Conservation (phyloP, 64 coral and sea anemone genomes). For the Hydrozoanthus tunicans region DNA sequence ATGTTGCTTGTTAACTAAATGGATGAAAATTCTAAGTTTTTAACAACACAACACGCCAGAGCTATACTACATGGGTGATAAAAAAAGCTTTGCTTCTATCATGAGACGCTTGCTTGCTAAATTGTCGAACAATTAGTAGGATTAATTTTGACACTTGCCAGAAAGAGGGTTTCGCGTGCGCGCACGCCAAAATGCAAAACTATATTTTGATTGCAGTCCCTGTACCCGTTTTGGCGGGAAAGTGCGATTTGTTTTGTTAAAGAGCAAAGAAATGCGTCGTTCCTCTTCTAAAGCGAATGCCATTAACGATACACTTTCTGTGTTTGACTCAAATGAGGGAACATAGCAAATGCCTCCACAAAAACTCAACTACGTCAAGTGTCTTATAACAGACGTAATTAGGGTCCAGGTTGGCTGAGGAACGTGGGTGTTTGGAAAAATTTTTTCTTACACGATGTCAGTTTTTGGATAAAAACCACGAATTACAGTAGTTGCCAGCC, state of each 20-base stretch:
- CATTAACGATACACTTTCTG: not conserved
- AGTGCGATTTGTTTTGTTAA: not conserved
- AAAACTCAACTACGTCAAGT: too few species aligned
- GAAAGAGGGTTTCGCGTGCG: not conserved
- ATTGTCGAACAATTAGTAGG: conserved; percentile 43
- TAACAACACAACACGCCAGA: too few species aligned
- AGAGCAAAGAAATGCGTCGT: conserved; percentile 2
- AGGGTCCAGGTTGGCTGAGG: too few species aligned
- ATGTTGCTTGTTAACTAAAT: not conserved
- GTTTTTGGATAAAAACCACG: too few species aligned
- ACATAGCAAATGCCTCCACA: not conserved
- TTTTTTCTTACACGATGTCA: too few species aligned
- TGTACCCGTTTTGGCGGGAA: not conserved
- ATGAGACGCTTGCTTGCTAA: not conserved
- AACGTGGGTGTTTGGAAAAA: too few species aligned
- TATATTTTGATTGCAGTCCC: not conserved
- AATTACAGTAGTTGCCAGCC: too few species aligned
- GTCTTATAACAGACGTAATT: too few species aligned
- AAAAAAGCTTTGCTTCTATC: not conserved
- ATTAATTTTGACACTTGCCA: conserved; percentile 33
- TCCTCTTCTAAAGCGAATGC: not conserved
- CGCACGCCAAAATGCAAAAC: not conserved
- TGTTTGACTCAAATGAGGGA: not conserved
- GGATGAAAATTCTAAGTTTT: not conserved
- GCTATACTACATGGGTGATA: not conserved